phyloP scores from a whole-genome alignment of 2,888 invertebrate species.

The Prosapia bicincta region DNA sequence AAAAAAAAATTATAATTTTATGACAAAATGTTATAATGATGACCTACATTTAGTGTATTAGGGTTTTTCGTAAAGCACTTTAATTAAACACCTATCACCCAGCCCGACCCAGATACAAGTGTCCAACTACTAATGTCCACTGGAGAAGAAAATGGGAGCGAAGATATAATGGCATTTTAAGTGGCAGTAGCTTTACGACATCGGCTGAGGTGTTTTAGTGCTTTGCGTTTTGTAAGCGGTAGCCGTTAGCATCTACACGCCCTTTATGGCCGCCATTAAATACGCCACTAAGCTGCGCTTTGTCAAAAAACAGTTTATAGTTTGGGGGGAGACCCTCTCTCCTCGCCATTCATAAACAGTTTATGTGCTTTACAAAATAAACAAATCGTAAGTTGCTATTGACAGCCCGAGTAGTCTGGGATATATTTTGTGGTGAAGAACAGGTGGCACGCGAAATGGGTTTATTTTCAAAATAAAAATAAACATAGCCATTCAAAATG shows the following conservation, averaged over 20 bases:
- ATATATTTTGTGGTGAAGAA: background rate
- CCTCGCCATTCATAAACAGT: background rate
- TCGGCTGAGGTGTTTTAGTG: constrained; percentile 27
- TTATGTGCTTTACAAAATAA: background rate
- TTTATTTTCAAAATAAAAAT: too few relatives aligned
- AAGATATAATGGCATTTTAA: constrained; percentile 30
- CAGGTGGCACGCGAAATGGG: background rate
- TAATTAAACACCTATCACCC: too few relatives aligned
- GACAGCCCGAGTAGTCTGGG: background rate
- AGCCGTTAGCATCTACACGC: constrained; percentile 17
- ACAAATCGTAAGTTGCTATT: background rate
- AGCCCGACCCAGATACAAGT: background rate
- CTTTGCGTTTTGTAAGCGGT: constrained; percentile 25
- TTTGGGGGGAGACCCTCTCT: constrained; percentile 1
- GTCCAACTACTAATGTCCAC: constrained; percentile 21
- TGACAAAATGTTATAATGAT: too few relatives aligned
- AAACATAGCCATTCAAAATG: too few relatives aligned
- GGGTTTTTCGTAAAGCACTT: too few relatives aligned
- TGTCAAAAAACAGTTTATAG: constrained; percentile 28
- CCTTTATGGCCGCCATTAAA: constrained; percentile 26
- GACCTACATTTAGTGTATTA: background rate
- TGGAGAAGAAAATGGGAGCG: constrained; percentile 7
- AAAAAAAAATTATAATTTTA: too few relatives aligned
- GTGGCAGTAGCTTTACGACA: constrained; percentile 28
- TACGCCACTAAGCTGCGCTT: constrained; percentile 17